Conservation (phyloP, 2,113 vertebrate genomes). For the Poeciliopsis turrubarensis region DNA sequence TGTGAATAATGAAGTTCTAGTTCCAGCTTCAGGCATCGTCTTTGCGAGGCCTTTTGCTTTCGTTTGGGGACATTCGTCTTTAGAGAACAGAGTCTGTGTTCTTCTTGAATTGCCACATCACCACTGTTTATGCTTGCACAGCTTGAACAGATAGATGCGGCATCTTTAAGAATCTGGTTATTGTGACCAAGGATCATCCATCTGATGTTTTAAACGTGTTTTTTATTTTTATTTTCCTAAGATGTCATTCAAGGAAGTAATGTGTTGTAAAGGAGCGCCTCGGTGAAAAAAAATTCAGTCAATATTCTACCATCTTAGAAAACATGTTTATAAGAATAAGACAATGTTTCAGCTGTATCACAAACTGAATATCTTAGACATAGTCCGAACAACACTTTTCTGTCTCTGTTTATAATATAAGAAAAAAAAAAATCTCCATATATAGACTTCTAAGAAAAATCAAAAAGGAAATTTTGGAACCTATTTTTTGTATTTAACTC, state of each 20-base stretch:
- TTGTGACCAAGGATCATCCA: background rate
- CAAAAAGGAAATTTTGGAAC: background rate
- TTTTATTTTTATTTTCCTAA: background rate
- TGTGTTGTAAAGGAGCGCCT: background rate
- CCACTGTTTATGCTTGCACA: background rate
- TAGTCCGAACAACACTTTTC: too few relatives aligned
- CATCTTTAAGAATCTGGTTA: background rate
- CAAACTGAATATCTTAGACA: background rate
- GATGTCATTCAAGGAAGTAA: background rate
- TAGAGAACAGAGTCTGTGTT: background rate
- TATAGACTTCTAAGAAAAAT: constrained; percentile 9
- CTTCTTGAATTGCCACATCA: background rate
- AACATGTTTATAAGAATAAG: too few relatives aligned
- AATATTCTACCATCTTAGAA: too few relatives aligned
- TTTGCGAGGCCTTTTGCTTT: too few relatives aligned
- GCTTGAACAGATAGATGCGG: background rate
- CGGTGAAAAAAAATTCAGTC: background rate
- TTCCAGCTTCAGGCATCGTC: too few relatives aligned
- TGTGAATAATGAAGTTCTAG: too few relatives aligned
- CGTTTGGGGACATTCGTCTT: background rate
- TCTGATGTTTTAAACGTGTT: too few relatives aligned
- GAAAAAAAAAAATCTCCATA: constrained; percentile 11
- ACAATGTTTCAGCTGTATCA: background rate
- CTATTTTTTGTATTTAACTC: background rate
- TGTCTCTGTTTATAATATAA: background rate